These are phyloP conservation scores for Pegoplata infirma DNA, from an alignment of 2,888 invertebrate species.

Conservation along the genomic window DNA sequence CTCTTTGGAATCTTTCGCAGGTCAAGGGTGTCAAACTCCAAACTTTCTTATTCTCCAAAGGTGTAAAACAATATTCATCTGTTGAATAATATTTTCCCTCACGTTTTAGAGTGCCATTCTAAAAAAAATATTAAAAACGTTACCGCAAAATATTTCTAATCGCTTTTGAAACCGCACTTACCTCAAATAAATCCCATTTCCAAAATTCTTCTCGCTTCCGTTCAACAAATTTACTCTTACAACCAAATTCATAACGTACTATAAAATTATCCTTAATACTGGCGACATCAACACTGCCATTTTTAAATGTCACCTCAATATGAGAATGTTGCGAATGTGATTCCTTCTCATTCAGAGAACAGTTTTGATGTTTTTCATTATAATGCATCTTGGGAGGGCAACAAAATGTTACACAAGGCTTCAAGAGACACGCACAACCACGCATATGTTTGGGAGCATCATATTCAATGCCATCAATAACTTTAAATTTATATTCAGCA, in stretches of 20 bases:
- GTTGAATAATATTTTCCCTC: conserved; percentile 67
- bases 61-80: conserved; percentile 72
- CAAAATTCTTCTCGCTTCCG: conserved; percentile 68
- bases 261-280: conserved; percentile 68
- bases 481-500: conserved; percentile 70
- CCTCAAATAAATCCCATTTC: conserved; percentile 70
- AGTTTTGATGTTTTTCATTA: conserved; percentile 65
- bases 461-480: conserved; percentile 70
- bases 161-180: conserved; percentile 36
- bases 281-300: conserved; percentile 56
- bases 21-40: conserved; percentile 70
- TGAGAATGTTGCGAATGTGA: conserved; percentile 65
- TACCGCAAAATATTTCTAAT: neutral
- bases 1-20: conserved; percentile 70
- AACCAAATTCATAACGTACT: conserved; percentile 70
- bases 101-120: conserved; percentile 68
- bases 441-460: conserved; percentile 68
- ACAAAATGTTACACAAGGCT: conserved; percentile 76
- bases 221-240: conserved; percentile 70
- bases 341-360: conserved; percentile 60
- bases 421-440: conserved; percentile 74
- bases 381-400: conserved; percentile 70
- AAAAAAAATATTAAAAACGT: conserved; percentile 2
- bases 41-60: conserved; percentile 68
- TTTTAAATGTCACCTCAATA: conserved; percentile 67